Conservation (phyloP, 1,140 invertebrate genomes). For the Pinna nobilis region DNA sequence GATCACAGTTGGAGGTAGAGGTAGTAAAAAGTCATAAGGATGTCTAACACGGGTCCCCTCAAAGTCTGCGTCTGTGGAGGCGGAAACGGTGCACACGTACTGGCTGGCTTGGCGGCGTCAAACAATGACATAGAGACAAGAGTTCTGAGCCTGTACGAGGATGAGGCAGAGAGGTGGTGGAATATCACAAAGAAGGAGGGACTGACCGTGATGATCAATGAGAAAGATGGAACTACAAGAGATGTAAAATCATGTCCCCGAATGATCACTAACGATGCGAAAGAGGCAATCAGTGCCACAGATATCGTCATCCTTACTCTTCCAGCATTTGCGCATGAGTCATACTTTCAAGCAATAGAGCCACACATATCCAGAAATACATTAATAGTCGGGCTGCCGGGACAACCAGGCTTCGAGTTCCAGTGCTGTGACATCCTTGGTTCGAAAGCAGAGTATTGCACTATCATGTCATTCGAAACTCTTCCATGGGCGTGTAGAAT, state of each 20-base stretch:
- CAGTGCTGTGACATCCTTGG: conserved; percentile 44
- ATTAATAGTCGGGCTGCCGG: conserved; percentile 60
- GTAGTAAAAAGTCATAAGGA: too few species aligned
- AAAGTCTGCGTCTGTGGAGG: conserved; percentile 60
- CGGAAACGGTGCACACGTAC: conserved; percentile 60
- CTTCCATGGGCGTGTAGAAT: conserved; percentile 60
- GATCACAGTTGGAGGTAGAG: too few species aligned
- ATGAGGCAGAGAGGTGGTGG: conserved; percentile 63
- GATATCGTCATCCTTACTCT: conserved; percentile 58
- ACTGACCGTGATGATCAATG: conserved; percentile 48
- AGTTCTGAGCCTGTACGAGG: conserved; percentile 58
- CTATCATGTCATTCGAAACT: conserved; percentile 58
- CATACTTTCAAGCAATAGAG: conserved; percentile 59
- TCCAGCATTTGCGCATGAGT: conserved; percentile 57
- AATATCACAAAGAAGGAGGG: conserved; percentile 47
- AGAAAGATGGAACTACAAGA: conserved; percentile 41
- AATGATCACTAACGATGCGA: conserved; percentile 55
- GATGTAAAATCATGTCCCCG: conserved; percentile 46
- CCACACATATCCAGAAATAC: conserved; percentile 50
- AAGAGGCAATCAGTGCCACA: conserved; percentile 44
- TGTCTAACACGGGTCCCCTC: conserved; percentile 22
- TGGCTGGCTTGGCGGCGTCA: conserved; percentile 59
- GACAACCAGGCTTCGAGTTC: conserved; percentile 64
- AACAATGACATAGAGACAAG: conserved; percentile 52
- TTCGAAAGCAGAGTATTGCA: conserved; percentile 40